These are phyloP conservation scores for Meloidogyne exigua DNA, from an alignment of 1,140 invertebrate species.

Conservation along the genomic window DNA sequence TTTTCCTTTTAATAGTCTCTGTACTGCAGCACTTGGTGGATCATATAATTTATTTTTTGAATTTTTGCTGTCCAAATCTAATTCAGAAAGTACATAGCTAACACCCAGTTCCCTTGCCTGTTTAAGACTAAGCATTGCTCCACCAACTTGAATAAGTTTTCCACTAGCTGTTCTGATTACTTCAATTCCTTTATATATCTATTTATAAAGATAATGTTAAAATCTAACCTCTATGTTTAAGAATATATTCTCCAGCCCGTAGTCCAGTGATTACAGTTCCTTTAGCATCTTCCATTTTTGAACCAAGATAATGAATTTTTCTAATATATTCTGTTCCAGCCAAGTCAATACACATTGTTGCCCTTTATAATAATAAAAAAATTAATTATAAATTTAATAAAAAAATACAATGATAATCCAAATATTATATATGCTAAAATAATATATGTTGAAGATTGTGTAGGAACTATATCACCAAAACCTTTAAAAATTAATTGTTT, in stretches of 20 bases:
- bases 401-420: constrained; percentile 57
- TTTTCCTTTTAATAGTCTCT: constrained; percentile 52
- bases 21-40: constrained; percentile 53
- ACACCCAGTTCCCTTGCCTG: constrained; percentile 56
- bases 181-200: constrained; percentile 48
- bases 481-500: constrained; percentile 30
- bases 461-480: constrained; percentile 62
- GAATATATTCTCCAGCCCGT: constrained; percentile 41
- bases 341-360: constrained; percentile 63
- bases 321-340: constrained; percentile 62
- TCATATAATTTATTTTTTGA: constrained; percentile 60
- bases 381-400: constrained; percentile 2
- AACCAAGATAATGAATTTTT: constrained; percentile 62
- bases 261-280: constrained; percentile 58
- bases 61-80: constrained; percentile 56
- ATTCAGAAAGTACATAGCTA: constrained; percentile 54
- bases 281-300: constrained; percentile 64
- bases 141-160: constrained; percentile 59
- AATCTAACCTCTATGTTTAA: constrained; percentile 33
- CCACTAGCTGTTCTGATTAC: constrained; percentile 62
- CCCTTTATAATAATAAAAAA: constrained; percentile 36
- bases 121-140: constrained; percentile 53
- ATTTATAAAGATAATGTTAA: no score
- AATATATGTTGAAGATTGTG: constrained; percentile 62
- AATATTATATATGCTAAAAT: constrained; percentile 64